Evolutionary conservation across 2,797 vertebrate genomes (phyloP), one percentile per base, ranked within the genome.

Genomic region (Saxicola maurus): DNA sequence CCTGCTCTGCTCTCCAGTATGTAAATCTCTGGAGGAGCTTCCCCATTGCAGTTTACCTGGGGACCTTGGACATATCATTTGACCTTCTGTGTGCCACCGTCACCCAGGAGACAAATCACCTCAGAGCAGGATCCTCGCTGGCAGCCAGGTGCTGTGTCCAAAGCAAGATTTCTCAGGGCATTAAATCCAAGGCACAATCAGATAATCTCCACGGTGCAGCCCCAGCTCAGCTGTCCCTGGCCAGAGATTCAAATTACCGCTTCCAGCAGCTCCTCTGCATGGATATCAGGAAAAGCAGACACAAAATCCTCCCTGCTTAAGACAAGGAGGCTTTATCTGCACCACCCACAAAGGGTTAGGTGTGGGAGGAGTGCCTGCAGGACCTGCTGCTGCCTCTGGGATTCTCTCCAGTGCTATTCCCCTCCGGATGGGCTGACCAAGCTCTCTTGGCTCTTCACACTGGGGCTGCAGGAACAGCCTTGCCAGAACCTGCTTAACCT

Each of bases 181-280:
- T 67, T 86, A 84, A 91, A 94, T 65, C 72, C 83, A 60, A 73
- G 82, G 60, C 74, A 74, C 60, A 66, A 28, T 35, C 80, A 84
- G 78, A 90, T 74, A n/a, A 91, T 79, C 90, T 53, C 62, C 64
- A 45, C 2, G 2, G 19, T 1, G 0, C 48, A 62, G 69, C 76
- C 33, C 46, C 3, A 1, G 77, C 81, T 88, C 83, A 73, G 77
- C 87, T 64, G 49, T 45, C 68, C 81, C 53, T 18, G 18, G 65
- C 27, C 77, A 61, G 71, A 51, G 88, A 74, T 13, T 90, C 67
- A 30, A 69, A 74, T 79, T 53, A 53, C 64, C n/a, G 37, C 74
- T 86, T 49, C 5, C 1, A 1, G 1, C 38, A 74, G 56, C 81
- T 79, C 46, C 67, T 45, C 60, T 2, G 3, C 8, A 10, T 0